These are phyloP conservation scores for Thoracochromis brauschi DNA, from an alignment of 2,113 vertebrate species.

Conservation along the genomic window DNA sequence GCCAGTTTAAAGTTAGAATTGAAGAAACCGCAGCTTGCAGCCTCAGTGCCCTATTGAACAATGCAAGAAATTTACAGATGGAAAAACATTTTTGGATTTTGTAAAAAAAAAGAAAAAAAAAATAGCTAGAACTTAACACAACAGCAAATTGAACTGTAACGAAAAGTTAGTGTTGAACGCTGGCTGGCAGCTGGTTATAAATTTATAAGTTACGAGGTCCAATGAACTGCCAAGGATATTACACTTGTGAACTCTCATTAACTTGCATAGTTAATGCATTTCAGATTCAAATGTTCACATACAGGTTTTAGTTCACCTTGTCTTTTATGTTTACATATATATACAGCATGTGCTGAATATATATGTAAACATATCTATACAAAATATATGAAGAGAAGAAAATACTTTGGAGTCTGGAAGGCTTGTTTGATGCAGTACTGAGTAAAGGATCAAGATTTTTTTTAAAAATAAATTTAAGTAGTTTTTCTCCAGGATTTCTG, in stretches of 20 bases:
- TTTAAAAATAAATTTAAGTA: not conserved
- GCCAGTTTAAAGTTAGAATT: not conserved
- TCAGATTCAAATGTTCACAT: not conserved
- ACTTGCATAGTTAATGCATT: not conserved
- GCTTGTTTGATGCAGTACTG: not conserved
- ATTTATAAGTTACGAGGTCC: not conserved
- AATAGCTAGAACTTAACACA: not conserved
- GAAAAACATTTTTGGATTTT: not conserved
- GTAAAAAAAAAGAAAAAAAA: not conserved
- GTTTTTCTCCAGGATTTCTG: not conserved
- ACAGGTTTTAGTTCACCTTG: not conserved
- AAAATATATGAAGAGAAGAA: not conserved
- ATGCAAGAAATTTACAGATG: not conserved
- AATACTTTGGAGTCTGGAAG: not conserved
- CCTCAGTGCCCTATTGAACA: not conserved
- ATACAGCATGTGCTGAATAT: not conserved
- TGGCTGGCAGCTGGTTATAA: not conserved
- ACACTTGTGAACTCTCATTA: not conserved
- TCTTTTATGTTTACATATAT: not conserved
- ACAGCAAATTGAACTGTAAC: conserved; percentile 5
- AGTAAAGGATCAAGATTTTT: not conserved
- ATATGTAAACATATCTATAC: not conserved
- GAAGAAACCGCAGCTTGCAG: not conserved
- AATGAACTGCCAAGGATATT: not conserved
- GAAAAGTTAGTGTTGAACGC: conserved; percentile 6